phyloP scores from a whole-genome alignment of 2,888 invertebrate genomes.

The Hydrotaea cyrtoneurina region DNA sequence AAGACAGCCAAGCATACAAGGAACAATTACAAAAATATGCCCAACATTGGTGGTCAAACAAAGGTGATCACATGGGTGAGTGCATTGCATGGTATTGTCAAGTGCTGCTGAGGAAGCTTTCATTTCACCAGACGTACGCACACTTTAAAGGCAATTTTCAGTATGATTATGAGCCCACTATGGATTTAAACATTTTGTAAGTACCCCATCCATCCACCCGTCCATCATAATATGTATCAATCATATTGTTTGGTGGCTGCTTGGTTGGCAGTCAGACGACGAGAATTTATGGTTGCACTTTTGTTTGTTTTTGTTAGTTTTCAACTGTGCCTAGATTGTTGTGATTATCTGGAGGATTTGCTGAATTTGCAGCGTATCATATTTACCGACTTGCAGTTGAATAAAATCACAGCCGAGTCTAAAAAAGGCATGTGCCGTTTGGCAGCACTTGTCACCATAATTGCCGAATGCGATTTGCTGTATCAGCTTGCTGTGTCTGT shows the following conservation, averaged over 20 bases:
- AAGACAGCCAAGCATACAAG: slow-evolving; percentile 18
- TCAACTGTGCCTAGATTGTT: slow-evolving; percentile 60
- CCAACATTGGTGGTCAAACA: slow-evolving; percentile 45
- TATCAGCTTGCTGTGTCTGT: slow-evolving; percentile 58
- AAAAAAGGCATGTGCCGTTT: slow-evolving; percentile 63
- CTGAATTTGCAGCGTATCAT: slow-evolving; percentile 56
- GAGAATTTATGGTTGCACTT: slow-evolving; percentile 1
- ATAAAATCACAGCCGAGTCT: slow-evolving; percentile 44
- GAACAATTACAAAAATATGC: slow-evolving; percentile 24
- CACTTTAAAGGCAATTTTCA: slow-evolving; percentile 56
- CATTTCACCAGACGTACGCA: slow-evolving; percentile 56
- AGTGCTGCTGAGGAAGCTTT: slow-evolving; percentile 46
- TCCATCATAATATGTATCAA: background rate
- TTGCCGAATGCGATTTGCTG: slow-evolving; percentile 60
- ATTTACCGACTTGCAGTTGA: slow-evolving; percentile 41
- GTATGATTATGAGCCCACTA: slow-evolving; percentile 39
- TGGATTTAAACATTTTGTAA: slow-evolving; percentile 62
- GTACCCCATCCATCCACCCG: slow-evolving; percentile 7
- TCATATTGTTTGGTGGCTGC: background rate
- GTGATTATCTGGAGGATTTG: slow-evolving; percentile 61
- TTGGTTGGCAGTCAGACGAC: too few species aligned
- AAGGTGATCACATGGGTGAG: slow-evolving; percentile 5
- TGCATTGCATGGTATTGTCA: slow-evolving; percentile 55
- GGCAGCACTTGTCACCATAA: slow-evolving; percentile 59
- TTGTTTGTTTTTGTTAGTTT: slow-evolving; percentile 34